These are phyloP conservation scores for Capitulum mitella DNA, from an alignment of 2,888 invertebrate species.

Conservation along the genomic window DNA sequence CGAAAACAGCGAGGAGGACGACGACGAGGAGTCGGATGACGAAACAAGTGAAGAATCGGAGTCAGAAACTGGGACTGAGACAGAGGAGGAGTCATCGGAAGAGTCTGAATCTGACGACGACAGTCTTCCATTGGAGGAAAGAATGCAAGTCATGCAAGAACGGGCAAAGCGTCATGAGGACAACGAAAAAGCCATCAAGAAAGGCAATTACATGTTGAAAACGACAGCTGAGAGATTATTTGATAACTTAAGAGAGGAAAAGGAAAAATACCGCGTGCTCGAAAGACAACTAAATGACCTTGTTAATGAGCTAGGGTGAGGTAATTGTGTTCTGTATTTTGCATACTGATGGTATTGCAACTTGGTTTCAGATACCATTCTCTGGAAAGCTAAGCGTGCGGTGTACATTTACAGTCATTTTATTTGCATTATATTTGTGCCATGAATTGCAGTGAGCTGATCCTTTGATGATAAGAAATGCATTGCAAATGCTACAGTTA, in stretches of 20 bases:
- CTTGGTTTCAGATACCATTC: no score
- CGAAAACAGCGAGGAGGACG: constrained; percentile 48
- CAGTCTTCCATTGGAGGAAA: constrained; percentile 14
- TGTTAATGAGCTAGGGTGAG: not conserved
- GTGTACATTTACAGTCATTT: no score
- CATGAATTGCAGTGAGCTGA: no score
- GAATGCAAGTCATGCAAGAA: constrained; percentile 40
- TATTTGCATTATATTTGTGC: no score
- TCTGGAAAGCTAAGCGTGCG: no score
- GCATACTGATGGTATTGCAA: no score
- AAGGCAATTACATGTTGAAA: constrained; percentile 77
- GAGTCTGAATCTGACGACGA: constrained; percentile 33
- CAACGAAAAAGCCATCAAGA: constrained; percentile 69
- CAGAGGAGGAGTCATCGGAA: constrained; percentile 29
- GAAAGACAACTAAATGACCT: constrained; percentile 63
- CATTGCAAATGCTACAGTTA: no score
- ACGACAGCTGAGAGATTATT: constrained; percentile 79
- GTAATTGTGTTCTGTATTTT: no score
- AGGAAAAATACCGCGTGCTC: constrained; percentile 65
- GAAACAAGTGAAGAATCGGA: constrained; percentile 30
- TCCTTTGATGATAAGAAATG: no score
- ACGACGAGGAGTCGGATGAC: constrained; percentile 28
- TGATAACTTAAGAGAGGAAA: constrained; percentile 74
- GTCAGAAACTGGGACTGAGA: constrained; percentile 29
- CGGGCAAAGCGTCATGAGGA: constrained; percentile 66